Base-by-base conservation (phyloP, 2,797 vertebrate species). In the Myotis planiceps region DNA sequence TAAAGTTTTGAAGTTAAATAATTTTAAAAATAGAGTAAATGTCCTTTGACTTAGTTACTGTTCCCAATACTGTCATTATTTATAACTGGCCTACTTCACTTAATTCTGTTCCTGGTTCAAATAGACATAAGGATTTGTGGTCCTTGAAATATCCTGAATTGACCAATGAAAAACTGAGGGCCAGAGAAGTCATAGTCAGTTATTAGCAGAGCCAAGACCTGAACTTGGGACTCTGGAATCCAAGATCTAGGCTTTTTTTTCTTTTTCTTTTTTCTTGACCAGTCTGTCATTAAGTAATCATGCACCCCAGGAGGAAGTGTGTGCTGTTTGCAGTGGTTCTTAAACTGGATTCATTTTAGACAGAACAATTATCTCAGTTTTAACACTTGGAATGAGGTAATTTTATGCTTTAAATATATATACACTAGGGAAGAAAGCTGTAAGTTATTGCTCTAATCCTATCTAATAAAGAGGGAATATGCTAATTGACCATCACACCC, bases 1-100 rank as follows among this genome's bases (percentile, higher is more conserved):
- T 88, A 47, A 87, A 88, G 8, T 83, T 86, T 83, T 42, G 14
- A 92, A 53, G 75, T 49, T 84, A 94, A 90, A 78, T 55, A 25
- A 83, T 88, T 92, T 74, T 47, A 75, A 80, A 87, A 45, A 51
- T 6, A 88, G 32, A 27, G 27, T 47, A 90, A 86, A 65, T 88
- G 47, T 69, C 47, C 53, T 84, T 32, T 58, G 58, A 95, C 9
- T 63, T 86, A 90, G 82, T 23, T 81, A 53, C 8, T 51, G 10
- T 60, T 32, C 34, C 34, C 7, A 53, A 9, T n/a, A 63, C 68
- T 78, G 9, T 47, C 69, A 25, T 82, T 88, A 58, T n/a, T 90
- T 45, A 81, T 9, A 86, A 25, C 10, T 89, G 13, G 6, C 3
- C 7, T 34, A 34, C 42, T 87, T 88, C 60, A 86, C n/a, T 84